A percentile compares a stretch with the other conserved stretches of the same genome.
Conservation (phyloP, 64 coral and sea anemone genomes). For the Exaiptasia diaphana region DNA sequence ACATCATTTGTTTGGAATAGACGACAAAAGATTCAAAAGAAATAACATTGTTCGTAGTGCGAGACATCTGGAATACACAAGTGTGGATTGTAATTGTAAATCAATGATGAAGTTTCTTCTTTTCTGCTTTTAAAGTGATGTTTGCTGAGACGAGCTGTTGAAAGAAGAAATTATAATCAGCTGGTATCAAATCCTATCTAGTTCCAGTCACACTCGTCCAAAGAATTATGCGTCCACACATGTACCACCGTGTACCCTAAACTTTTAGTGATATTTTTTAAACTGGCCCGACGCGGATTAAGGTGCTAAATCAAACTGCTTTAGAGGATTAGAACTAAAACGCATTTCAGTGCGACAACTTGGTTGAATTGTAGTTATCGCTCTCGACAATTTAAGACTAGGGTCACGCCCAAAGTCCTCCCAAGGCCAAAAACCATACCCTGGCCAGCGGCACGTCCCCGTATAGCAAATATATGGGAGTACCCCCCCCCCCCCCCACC, state of each 20-base stretch:
- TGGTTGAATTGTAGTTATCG: no score
- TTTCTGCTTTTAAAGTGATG: constrained; percentile 22
- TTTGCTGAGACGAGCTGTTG: constrained; percentile 12
- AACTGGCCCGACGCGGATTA: neutral
- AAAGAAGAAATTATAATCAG: neutral
- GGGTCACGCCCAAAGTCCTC: neutral
- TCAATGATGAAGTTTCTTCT: constrained; percentile 14
- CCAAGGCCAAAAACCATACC: neutral
- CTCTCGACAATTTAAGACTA: no score
- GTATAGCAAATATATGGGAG: neutral
- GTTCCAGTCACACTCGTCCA: neutral
- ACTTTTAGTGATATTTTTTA: neutral
- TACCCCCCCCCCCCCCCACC: neutral
- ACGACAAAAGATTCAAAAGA: neutral
- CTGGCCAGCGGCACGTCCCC: neutral
- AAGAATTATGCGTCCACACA: neutral
- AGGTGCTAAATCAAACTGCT: no score
- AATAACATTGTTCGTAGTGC: constrained; percentile 16
- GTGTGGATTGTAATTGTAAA: constrained; percentile 29
- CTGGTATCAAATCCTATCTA: neutral
- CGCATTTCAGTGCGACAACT: no score
- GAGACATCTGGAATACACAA: neutral
- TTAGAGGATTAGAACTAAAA: no score
- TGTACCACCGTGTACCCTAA: neutral
- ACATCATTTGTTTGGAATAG: no score